Conservation (phyloP, 2,888 invertebrate genomes). For the Agrochola lychnidis region DNA sequence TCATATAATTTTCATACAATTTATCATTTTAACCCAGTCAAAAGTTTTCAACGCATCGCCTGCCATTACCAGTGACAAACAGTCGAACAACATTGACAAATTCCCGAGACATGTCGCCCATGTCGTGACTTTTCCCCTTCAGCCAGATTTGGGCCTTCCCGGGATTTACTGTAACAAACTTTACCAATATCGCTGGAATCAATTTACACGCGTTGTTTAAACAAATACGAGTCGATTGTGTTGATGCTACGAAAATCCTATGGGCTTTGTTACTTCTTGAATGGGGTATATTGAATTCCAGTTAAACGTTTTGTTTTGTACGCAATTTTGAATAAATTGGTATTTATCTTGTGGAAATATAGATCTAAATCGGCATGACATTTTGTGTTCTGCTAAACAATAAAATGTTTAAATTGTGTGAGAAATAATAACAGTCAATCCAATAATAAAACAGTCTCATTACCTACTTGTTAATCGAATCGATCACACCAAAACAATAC, state of each 20-base stretch:
- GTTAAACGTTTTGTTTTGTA: constrained; percentile 13
- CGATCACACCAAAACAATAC: neutral
- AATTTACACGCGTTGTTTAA: constrained; percentile 79
- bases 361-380: neutral
- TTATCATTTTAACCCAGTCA: constrained; percentile 2
- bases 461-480: neutral
- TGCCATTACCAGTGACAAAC: constrained; percentile 58
- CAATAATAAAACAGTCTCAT: neutral
- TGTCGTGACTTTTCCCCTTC: constrained; percentile 75
- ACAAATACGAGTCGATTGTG: constrained; percentile 65
- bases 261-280: constrained; percentile 41
- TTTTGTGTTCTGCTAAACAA: neutral
- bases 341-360: neutral
- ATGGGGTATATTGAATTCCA: constrained; percentile 29
- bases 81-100: constrained; percentile 73
- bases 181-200: constrained; percentile 82
- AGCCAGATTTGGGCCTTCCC: constrained; percentile 63
- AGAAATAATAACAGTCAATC: neutral
- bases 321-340: neutral
- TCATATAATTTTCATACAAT: neutral
- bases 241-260: constrained; percentile 54
- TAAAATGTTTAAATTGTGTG: neutral
- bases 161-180: constrained; percentile 81
- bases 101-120: constrained; percentile 68
- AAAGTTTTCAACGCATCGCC: constrained; percentile 31